Conservation (phyloP, 2,888 invertebrate species). For the Epinotia nisella region DNA sequence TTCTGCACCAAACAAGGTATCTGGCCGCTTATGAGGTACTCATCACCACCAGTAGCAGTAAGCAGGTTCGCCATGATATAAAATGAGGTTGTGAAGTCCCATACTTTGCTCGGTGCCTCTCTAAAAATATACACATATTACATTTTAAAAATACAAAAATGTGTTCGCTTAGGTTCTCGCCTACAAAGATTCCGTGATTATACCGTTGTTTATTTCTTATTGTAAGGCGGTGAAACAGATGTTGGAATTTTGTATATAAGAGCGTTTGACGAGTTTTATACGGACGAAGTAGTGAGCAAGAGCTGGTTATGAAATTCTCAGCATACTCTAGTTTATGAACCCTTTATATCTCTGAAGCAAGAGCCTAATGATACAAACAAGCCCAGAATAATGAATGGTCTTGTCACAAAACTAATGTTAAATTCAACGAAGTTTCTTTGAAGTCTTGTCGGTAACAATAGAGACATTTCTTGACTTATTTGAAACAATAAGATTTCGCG, state of each 20-base stretch:
- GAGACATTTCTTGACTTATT: constrained; percentile 10
- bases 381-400: constrained; percentile 28
- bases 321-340: background rate
- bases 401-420: constrained; percentile 29
- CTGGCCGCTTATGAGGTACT: constrained; percentile 61
- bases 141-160: too few relatives aligned
- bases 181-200: too few relatives aligned
- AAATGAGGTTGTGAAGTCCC: constrained; percentile 75
- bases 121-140: constrained; percentile 52
- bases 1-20: constrained; percentile 65
- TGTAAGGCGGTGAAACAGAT: too few relatives aligned
- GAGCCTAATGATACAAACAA: constrained; percentile 30
- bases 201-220: too few relatives aligned
- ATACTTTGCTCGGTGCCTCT: constrained; percentile 62
- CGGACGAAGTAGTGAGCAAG: background rate
- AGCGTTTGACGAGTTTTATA: background rate
- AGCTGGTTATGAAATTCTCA: background rate
- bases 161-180: too few relatives aligned
- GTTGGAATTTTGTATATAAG: too few relatives aligned
- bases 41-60: constrained; percentile 73
- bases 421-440: constrained; percentile 27
- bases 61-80: constrained; percentile 69
- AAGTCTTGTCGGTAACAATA: constrained; percentile 1
- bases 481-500: constrained; percentile 4
- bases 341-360: background rate